Conservation (phyloP, 2,888 invertebrate species). For the Erebia ligea region DNA sequence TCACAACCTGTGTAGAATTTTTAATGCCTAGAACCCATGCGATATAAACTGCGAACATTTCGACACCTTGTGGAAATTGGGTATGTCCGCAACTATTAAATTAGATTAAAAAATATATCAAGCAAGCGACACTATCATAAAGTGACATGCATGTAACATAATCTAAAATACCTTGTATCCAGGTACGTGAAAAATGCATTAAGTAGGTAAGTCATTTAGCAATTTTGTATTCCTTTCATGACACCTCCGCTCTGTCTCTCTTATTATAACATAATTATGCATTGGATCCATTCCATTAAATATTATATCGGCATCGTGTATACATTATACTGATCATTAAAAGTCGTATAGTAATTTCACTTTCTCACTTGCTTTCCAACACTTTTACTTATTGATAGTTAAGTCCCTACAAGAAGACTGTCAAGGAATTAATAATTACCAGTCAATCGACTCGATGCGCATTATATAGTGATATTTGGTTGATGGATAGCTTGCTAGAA, state of each 20-base stretch:
- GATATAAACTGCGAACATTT: slow-evolving; percentile 18
- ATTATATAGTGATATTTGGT: too few species aligned
- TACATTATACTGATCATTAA: slow-evolving; percentile 38
- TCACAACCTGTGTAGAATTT: slow-evolving; percentile 42
- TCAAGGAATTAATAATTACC: slow-evolving; percentile 19
- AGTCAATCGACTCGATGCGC: slow-evolving; percentile 5
- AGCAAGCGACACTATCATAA: not conserved
- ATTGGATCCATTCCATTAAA: slow-evolving; percentile 1
- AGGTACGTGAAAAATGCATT: not conserved
- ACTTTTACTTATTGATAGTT: slow-evolving; percentile 42
- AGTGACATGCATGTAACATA: not conserved
- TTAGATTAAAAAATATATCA: not conserved
- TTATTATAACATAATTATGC: slow-evolving; percentile 11
- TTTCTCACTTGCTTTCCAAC: slow-evolving; percentile 44
- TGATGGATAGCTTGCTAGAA: not conserved
- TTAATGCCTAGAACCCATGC: slow-evolving; percentile 29
- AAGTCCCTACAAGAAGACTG: slow-evolving; percentile 29
- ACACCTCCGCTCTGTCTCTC: not conserved
- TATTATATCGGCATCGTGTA: slow-evolving; percentile 24
- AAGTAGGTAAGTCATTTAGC: not conserved
- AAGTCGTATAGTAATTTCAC: slow-evolving; percentile 39
- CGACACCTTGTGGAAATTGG: slow-evolving; percentile 23
- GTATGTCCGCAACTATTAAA: slow-evolving; percentile 4
- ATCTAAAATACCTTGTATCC: not conserved
- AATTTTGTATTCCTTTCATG: not conserved